Percentiles rank a stretch among this genome's conserved stretches.
Conservation (phyloP, 2,888 invertebrate genomes). For the Metacarcinus magister region DNA sequence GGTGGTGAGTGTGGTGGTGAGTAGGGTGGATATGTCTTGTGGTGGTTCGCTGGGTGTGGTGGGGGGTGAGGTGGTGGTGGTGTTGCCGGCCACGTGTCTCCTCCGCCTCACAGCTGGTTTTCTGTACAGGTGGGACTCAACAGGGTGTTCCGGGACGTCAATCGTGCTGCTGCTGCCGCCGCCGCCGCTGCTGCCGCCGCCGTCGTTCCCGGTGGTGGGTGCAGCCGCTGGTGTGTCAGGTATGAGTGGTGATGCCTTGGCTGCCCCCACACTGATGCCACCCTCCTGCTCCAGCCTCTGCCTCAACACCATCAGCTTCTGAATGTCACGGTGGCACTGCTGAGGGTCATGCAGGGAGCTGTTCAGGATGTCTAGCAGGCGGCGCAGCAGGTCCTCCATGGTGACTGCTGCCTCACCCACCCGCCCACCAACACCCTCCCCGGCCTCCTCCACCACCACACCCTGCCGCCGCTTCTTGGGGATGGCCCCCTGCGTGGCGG, state of each 20-base stretch:
- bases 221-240: neutral
- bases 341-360: conserved; percentile 77
- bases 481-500: conserved; percentile 81
- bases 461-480: conserved; percentile 83
- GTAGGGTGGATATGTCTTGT: conserved; percentile 63
- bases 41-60: conserved; percentile 60
- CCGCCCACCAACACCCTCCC: conserved; percentile 11
- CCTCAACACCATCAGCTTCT: conserved; percentile 79
- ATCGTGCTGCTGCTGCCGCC: neutral
- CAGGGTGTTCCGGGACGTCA: conserved; percentile 52
- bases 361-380: conserved; percentile 78
- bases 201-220: neutral
- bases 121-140: conserved; percentile 73
- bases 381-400: conserved; percentile 75
- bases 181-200: neutral
- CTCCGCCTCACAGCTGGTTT: conserved; percentile 81
- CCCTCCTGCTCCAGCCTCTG: conserved; percentile 75
- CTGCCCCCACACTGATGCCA: conserved; percentile 65
- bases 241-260: neutral
- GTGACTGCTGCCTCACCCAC: conserved; percentile 68
- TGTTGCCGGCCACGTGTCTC: conserved; percentile 75
- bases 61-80: conserved; percentile 72
- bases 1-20: conserved; percentile 70
- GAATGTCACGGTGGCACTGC: conserved; percentile 75
- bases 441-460: conserved; percentile 68